phyloP scores from a whole-genome alignment of 1,140 invertebrate genomes.

The Dendroctonus valens region DNA sequence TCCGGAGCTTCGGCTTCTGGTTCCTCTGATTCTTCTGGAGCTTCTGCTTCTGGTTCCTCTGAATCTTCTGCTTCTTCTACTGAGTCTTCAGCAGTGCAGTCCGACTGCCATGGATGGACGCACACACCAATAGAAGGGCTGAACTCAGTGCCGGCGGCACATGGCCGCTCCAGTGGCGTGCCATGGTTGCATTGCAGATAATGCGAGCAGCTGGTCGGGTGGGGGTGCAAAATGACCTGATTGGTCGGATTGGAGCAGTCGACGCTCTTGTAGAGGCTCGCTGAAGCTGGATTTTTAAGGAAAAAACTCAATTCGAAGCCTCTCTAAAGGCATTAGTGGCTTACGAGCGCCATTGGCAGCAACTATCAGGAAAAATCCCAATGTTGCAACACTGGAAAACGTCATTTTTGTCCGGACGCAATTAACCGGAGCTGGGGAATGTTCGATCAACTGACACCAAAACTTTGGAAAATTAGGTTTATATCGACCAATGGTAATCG shows the following conservation, averaged over 20 bases:
- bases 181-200: slow-evolving; percentile 25
- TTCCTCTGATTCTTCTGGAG: background rate
- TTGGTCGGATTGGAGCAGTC: background rate
- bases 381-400: no score
- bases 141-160: slow-evolving; percentile 21
- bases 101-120: slow-evolving; percentile 5
- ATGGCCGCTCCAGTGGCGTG: slow-evolving; percentile 10
- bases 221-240: slow-evolving; percentile 14
- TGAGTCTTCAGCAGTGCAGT: slow-evolving; percentile 3
- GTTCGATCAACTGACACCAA: no score
- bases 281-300: no score
- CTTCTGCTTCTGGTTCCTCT: background rate
- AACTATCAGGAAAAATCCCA: no score
- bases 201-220: slow-evolving; percentile 10
- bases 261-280: no score
- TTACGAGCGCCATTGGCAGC: no score
- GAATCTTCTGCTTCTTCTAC: background rate
- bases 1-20: background rate
- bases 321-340: no score
- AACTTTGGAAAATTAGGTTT: no score
- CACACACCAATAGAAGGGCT: slow-evolving; percentile 13
- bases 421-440: no score
- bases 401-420: background rate
- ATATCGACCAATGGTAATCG: no score
- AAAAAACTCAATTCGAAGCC: no score